Conservation (phyloP, 1,140 invertebrate genomes). For the Onthophagus taurus region DNA sequence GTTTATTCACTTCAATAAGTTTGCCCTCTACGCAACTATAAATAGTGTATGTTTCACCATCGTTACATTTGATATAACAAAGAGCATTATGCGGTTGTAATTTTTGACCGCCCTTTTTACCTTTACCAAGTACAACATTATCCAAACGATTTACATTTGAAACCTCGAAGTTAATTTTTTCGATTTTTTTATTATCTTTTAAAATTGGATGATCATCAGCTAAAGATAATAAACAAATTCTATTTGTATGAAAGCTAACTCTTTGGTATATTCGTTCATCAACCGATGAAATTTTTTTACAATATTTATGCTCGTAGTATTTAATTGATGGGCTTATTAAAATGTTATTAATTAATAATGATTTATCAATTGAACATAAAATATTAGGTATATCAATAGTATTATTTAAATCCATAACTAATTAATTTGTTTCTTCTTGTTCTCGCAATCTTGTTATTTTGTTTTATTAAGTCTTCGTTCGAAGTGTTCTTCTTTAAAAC, state of each 20-base stretch:
- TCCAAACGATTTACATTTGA: conserved; percentile 58
- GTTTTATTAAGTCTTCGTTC: conserved; percentile 29
- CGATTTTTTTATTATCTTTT: conserved; percentile 42
- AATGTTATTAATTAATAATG: conserved; percentile 10
- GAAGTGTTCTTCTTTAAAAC: conserved; percentile 49
- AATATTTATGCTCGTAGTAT: conserved; percentile 19
- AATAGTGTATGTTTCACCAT: conserved; percentile 53
- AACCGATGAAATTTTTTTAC: conserved; percentile 15
- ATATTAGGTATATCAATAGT: too few relatives aligned
- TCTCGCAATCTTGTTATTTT: too few relatives aligned
- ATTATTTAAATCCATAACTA: too few relatives aligned
- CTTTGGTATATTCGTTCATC: conserved; percentile 16
- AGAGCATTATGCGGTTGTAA: conserved; percentile 59
- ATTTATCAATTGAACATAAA: conserved; percentile 17
- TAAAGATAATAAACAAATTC: conserved; percentile 22
- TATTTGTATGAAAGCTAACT: conserved; percentile 23
- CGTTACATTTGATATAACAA: conserved; percentile 58
- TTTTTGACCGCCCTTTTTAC: conserved; percentile 74
- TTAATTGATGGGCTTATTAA: conserved; percentile 15
- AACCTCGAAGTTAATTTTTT: conserved; percentile 58
- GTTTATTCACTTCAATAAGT: conserved; percentile 73
- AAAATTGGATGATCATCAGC: conserved; percentile 22
- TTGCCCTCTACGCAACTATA: conserved; percentile 70
- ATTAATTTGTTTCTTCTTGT: too few relatives aligned
- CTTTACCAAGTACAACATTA: conserved; percentile 75